These are phyloP conservation scores for Rhea pennata DNA, from an alignment of 2,113 vertebrate genomes.

Conservation along the genomic window DNA sequence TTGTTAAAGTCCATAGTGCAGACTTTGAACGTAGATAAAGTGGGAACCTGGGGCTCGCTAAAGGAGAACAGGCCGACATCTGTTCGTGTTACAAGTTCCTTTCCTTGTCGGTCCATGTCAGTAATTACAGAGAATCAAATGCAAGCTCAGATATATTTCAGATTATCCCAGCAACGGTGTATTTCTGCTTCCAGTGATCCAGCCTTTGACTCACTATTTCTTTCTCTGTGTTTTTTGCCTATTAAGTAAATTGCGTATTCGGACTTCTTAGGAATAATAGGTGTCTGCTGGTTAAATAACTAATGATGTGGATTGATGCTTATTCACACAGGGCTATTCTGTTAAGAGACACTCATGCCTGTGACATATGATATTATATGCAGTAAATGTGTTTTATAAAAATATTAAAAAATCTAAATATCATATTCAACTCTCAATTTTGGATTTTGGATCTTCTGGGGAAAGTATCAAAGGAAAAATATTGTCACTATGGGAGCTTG, in stretches of 20 bases:
- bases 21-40: not conserved
- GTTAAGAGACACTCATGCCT: not conserved
- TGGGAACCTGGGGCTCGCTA: not conserved
- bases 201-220: not conserved
- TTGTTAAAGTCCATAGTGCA: not conserved
- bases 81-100: not conserved
- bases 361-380: accelerated
- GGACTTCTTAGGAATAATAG: accelerated
- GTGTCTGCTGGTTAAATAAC: not conserved
- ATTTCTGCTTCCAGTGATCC: not conserved
- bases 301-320: not conserved
- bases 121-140: not conserved
- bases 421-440: not conserved
- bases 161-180: not conserved
- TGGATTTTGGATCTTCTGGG: not conserved
- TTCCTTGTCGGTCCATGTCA: not conserved
- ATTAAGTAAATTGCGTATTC: not conserved
- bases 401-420: not conserved
- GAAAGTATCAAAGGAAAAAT: not conserved
- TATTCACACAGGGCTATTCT: not conserved
- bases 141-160: not conserved
- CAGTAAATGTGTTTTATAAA: not conserved
- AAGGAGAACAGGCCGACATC: not conserved
- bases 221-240: not conserved
- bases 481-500: not conserved